phyloP scores from a whole-genome alignment of 2,113 vertebrate genomes.

The Andinoacara biseriatus region DNA sequence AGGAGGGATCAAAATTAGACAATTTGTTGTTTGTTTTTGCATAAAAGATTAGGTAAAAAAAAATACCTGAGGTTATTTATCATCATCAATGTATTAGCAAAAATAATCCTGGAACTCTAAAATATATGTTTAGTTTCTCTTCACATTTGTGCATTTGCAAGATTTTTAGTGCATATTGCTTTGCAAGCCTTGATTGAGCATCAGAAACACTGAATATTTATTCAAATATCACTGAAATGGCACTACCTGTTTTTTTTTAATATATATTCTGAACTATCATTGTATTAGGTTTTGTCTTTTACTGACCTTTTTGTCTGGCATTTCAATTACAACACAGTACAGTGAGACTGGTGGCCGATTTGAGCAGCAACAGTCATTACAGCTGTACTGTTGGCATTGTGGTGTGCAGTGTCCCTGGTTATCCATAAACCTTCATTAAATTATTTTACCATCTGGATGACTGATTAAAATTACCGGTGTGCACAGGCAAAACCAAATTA shows the following conservation, averaged over 20 bases:
- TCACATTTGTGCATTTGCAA: not conserved
- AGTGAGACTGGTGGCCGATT: not conserved
- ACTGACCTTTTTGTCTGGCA: not conserved
- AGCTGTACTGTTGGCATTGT: not conserved
- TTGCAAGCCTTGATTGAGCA: too few relatives aligned
- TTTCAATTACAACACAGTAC: not conserved
- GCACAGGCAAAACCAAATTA: conserved; percentile 53
- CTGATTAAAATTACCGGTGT: conserved; percentile 43
- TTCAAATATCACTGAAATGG: too few relatives aligned
- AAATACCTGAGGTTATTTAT: too few relatives aligned
- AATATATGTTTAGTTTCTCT: too few relatives aligned
- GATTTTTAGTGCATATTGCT: not conserved
- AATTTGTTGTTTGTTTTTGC: not conserved
- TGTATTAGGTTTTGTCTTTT: not conserved
- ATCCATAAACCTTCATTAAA: conserved; percentile 56
- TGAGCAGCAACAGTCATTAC: not conserved
- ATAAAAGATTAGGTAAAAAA: too few relatives aligned
- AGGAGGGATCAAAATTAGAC: not conserved
- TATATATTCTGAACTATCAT: not conserved
- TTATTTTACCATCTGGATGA: conserved; percentile 66
- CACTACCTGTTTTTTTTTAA: too few relatives aligned
- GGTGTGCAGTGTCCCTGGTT: conserved; percentile 41
- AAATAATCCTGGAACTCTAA: too few relatives aligned
- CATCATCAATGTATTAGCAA: too few relatives aligned
- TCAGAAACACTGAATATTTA: too few relatives aligned